phyloP scores from a whole-genome alignment of 2,113 vertebrate genomes.

The Pithys albifrons region DNA sequence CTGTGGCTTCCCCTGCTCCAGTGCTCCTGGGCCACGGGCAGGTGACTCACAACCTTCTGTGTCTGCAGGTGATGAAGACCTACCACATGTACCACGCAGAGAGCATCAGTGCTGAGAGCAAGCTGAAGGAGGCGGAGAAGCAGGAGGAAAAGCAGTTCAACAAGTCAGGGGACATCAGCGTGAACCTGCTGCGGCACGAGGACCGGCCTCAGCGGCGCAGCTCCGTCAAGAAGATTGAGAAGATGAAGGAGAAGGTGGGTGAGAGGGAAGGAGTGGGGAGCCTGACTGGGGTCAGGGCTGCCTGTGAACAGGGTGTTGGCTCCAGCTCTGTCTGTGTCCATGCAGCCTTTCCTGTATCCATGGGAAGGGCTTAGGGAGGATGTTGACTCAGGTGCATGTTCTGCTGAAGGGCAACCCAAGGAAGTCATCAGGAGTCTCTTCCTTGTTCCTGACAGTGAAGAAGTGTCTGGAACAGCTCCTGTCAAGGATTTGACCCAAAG shows the following conservation, averaged over 20 bases:
- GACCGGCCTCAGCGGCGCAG: constrained; percentile 92
- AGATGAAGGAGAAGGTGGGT: constrained; percentile 86
- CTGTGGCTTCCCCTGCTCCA: fast-evolving
- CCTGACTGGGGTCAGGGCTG: neutral
- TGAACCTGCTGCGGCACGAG: constrained; percentile 88
- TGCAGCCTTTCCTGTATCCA: neutral
- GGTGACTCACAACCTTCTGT: neutral
- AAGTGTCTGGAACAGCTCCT: neutral
- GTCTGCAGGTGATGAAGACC: constrained; percentile 95
- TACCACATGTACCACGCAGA: constrained; percentile 99
- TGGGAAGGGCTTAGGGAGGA: neutral
- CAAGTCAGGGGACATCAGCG: constrained; percentile 87
- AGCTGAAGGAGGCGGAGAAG: constrained; percentile 97
- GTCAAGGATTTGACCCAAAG: neutral
- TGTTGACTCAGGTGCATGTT: fast-evolving
- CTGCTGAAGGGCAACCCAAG: neutral
- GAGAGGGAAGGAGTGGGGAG: neutral
- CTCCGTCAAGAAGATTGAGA: constrained; percentile 94
- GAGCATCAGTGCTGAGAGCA: constrained; percentile 94
- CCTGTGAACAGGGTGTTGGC: neutral
- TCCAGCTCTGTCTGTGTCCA: neutral
- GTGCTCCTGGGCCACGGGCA: neutral
- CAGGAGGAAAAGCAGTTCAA: constrained; percentile 98
- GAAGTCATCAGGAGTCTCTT: neutral
- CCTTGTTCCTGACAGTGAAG: neutral